phyloP scores from a whole-genome alignment of 2,797 vertebrate genomes.

The Columba guinea region DNA sequence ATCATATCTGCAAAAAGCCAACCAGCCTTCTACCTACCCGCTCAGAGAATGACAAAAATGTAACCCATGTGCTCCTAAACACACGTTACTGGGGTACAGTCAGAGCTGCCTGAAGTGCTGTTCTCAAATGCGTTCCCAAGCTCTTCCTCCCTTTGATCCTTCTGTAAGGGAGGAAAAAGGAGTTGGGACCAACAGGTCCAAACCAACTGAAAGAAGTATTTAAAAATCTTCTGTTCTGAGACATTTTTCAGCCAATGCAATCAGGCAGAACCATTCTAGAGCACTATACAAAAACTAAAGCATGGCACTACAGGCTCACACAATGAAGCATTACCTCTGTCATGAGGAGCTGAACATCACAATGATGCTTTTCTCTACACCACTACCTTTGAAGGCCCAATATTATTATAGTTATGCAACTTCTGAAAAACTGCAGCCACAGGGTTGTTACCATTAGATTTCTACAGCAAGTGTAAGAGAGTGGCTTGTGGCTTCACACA shows the following conservation, averaged over 20 bases:
- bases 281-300: neutral
- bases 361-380: accelerated
- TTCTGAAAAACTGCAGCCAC: neutral
- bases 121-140: neutral
- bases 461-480: neutral
- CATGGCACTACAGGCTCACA: neutral
- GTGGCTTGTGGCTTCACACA: neutral
- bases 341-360: neutral
- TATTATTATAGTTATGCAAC: no score
- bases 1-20: slow-evolving; percentile 29
- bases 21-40: slow-evolving; percentile 11
- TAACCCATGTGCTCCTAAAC: neutral
- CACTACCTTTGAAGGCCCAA: neutral
- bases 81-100: neutral
- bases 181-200: accelerated
- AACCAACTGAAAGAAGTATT: neutral
- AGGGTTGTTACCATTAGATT: neutral
- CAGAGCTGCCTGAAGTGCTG: neutral
- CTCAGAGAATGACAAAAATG: slow-evolving; percentile 48
- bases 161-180: neutral
- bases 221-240: neutral
- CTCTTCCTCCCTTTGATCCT: neutral
- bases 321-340: accelerated
- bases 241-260: neutral
- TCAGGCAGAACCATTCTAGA: neutral